These are phyloP conservation scores for Scolopax bukidnonensis DNA, from an alignment of 2,797 vertebrate genomes.

Conservation along the genomic window DNA sequence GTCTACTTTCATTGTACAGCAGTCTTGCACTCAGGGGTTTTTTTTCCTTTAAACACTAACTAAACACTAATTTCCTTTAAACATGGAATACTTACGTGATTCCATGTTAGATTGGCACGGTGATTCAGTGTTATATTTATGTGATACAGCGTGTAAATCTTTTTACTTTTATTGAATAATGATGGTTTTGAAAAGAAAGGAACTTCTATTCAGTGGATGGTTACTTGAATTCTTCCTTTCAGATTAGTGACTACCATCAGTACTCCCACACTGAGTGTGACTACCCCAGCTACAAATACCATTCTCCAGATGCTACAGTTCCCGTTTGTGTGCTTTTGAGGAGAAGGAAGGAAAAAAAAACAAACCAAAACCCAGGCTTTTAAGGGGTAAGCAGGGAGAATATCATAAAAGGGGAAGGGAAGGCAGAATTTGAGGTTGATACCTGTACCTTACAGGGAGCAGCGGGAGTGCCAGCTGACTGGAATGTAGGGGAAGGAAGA, in stretches of 20 bases:
- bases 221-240: slow-evolving; percentile 52
- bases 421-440: background rate
- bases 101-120: background rate
- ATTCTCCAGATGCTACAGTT: slow-evolving; percentile 46
- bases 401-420: background rate
- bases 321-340: slow-evolving; percentile 20
- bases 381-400: background rate
- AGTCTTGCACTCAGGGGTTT: background rate
- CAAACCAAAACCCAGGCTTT: background rate
- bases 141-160: slow-evolving; percentile 20
- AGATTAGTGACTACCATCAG: slow-evolving; percentile 35
- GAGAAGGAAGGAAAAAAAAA: background rate
- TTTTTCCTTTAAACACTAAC: background rate
- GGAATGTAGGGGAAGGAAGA: background rate
- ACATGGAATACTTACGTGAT: background rate
- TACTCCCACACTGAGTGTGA: slow-evolving; percentile 50
- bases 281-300: slow-evolving; percentile 53
- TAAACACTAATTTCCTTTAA: background rate
- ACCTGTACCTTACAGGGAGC: background rate
- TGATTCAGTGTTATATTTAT: background rate
- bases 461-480: background rate
- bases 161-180: slow-evolving; percentile 27
- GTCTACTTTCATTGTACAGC: background rate
- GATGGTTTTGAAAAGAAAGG: slow-evolving; percentile 18
- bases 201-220: background rate